A percentile compares a stretch with the other conserved stretches of the same genome.
These are phyloP conservation scores for Gopherus flavomarginatus DNA, from an alignment of 2,113 vertebrate genomes.

Conservation along the genomic window DNA sequence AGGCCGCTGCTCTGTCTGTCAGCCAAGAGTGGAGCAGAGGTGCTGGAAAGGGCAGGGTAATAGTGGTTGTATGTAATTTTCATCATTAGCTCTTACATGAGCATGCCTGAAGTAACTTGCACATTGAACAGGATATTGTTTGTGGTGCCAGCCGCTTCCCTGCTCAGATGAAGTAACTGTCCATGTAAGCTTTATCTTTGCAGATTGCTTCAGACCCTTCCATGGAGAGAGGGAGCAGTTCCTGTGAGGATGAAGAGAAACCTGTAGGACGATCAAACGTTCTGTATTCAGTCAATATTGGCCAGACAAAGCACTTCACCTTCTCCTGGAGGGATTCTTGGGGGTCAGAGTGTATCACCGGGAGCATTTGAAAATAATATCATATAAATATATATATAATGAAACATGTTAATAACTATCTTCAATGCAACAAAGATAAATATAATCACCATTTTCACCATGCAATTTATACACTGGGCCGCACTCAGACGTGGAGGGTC, in stretches of 20 bases:
- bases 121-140: neutral
- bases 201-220: neutral
- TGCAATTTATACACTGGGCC: too few species aligned
- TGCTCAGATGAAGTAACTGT: rapidly evolving
- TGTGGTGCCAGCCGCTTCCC: neutral
- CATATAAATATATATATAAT: too few species aligned
- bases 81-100: too few species aligned
- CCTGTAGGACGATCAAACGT: rapidly evolving
- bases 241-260: neutral
- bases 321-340: neutral
- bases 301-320: neutral
- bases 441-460: too few species aligned
- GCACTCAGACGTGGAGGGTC: too few species aligned
- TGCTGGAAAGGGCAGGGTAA: too few species aligned
- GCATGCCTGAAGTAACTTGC: neutral
- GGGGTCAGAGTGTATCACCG: neutral
- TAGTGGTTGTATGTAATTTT: too few species aligned
- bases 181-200: neutral
- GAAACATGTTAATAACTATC: too few species aligned
- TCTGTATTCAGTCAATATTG: neutral
- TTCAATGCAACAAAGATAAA: too few species aligned
- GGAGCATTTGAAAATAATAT: too few species aligned
- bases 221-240: neutral
- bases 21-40: too few species aligned
- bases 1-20: too few species aligned